Percentiles rank a stretch among this genome's conserved stretches.
These are phyloP conservation scores for Drosophila cognata DNA, from an alignment of 2,888 invertebrate species.

Conservation along the genomic window DNA sequence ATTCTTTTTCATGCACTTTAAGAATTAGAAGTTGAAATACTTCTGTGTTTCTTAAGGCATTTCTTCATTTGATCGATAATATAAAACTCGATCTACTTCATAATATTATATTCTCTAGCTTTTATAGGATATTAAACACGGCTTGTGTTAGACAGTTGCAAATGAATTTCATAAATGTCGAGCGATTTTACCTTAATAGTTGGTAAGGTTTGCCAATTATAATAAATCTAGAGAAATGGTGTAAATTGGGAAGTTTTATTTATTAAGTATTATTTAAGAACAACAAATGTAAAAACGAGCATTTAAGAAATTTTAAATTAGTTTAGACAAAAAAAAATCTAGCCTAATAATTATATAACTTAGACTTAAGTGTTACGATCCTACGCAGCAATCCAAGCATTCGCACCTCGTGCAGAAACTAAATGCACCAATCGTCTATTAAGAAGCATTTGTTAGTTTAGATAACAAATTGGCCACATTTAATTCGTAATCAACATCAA, in stretches of 20 bases:
- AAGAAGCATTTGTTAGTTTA: neutral
- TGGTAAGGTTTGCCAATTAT: neutral
- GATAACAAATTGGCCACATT: neutral
- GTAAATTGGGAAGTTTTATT: neutral
- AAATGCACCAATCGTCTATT: neutral
- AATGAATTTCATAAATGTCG: neutral
- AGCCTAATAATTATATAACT: neutral
- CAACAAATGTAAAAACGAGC: neutral
- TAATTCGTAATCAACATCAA: neutral
- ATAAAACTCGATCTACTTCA: neutral
- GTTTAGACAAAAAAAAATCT: neutral
- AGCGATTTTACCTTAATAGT: neutral
- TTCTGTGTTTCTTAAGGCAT: neutral
- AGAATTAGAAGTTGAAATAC: neutral
- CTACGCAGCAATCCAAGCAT: conserved; percentile 2
- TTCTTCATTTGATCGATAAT: neutral
- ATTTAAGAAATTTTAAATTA: neutral
- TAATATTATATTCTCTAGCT: neutral
- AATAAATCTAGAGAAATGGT: neutral
- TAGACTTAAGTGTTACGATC: neutral
- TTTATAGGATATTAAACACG: neutral
- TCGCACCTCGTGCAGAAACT: neutral
- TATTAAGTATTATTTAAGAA: neutral
- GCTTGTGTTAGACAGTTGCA: neutral
- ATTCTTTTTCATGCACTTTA: neutral